Evolutionary conservation across 1,140 invertebrate genomes (phyloP), one percentile per base, ranked within the genome.

Genomic region (Vanessa atalanta): DNA sequence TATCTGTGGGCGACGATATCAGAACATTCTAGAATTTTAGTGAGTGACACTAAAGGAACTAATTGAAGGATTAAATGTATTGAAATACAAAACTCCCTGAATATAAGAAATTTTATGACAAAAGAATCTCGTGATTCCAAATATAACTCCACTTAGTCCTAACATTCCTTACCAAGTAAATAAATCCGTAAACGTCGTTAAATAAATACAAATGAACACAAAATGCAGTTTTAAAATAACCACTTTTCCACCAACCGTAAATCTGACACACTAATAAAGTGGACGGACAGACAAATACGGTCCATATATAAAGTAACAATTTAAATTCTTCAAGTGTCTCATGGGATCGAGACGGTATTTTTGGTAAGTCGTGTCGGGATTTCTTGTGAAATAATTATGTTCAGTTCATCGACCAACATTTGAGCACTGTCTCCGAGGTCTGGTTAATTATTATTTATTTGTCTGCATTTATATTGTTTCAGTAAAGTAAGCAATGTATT

Each of bases 221-320:
- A 61, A 61, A 26, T 8, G 50, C n/a, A 61, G 57, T 61, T 61
- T 61, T 61, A 61, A 61, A 61, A 61, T 61, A 61, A 60, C 57
- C 14, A 6, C 26, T 61, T 61, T 61, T n/a, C 57, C 57, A 61
- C 57, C 23, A 61, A 60, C 57, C 79, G 81, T 88, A 88, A 88
- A 88, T 88, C 86, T 80, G 69, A 67, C 70, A 48, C 73, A 75
- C 79, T 84, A 87, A 88, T 84, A 85, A 86, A 88, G 73, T 71
- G 79, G 82, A 88, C 85, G 82, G 78, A 82, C 83, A 88, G 84
- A 88, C 85, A 87, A 88, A 88, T 86, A 83, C 72, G 73, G 73
- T 76, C 79, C 79, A 83, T 84, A 84, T 86, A 85, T 85, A 83
- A 82, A 79, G 78, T 72, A 78, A 87, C 85, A 85, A 86, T 88